Base-by-base conservation (phyloP, 2,888 invertebrate species). In the Pterobdella sp. region DNA sequence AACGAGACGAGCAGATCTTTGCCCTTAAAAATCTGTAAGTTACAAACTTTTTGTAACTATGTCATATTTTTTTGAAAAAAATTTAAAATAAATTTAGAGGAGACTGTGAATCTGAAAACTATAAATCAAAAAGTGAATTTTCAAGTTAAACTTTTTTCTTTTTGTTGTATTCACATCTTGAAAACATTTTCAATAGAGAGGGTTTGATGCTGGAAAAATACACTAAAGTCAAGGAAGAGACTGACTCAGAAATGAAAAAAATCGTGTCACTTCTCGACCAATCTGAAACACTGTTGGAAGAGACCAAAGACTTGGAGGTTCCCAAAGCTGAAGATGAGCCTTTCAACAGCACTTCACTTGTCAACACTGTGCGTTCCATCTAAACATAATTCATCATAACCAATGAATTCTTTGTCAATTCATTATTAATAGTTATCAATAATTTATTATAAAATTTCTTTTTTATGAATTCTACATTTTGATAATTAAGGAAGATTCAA, bases 1-100 rank as follows among this genome's bases (percentile, higher is more conserved):
- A 56, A 26, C 4, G 60, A 18, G 60, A 56, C 26, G 60, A 56
- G 3, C 18, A 56, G 3, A n/a, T 56, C 14, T 3, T n/a, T 26
- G 60, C 60, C n/a, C 60, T 56, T 3, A 7, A 56, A n/a, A 56
- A 56, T 26, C n/a, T 56, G 60, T 56, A 26, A 56, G n/a, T 56
- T 42, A n/a, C n/a, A n/a, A n/a, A n/a, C n/a, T n/a, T n/a, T n/a
- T n/a, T n/a, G n/a, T n/a, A n/a, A n/a, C n/a, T n/a, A n/a, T n/a
- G n/a, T n/a, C n/a, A n/a, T n/a, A n/a, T n/a, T n/a, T n/a, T n/a
- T n/a, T n/a, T n/a, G n/a, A n/a, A n/a, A n/a, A n/a, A n/a, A n/a
- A n/a, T n/a, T n/a, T n/a, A n/a, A n/a, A n/a, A n/a, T n/a, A n/a
- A n/a, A n/a, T n/a, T n/a, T n/a, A n/a, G n/a, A n/a, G n/a, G n/a